These are phyloP conservation scores for Epirrhoe tristata DNA, from an alignment of 2,888 invertebrate species.

Conservation along the genomic window DNA sequence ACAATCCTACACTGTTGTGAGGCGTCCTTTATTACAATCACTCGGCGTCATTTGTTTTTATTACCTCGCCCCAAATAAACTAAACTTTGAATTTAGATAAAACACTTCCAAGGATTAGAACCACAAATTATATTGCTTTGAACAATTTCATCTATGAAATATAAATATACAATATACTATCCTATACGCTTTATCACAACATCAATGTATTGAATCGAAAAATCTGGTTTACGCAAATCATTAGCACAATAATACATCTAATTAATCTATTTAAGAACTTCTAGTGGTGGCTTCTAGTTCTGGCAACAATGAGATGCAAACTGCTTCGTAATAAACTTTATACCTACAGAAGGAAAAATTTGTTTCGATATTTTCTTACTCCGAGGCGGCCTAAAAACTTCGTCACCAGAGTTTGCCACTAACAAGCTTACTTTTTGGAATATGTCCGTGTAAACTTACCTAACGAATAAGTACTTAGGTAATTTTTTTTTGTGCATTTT, in stretches of 20 bases:
- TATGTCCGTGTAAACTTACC: too few species aligned
- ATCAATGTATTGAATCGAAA: not conserved
- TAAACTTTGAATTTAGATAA: conserved; percentile 1
- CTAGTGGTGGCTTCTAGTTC: too few species aligned
- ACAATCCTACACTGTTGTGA: conserved; percentile 25
- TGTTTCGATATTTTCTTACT: conserved; percentile 15
- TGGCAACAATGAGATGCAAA: conserved; percentile 24
- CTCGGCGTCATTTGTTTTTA: conserved; percentile 48
- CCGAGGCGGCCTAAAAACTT: not conserved
- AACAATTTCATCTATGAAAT: too few species aligned
- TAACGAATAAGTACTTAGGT: too few species aligned
- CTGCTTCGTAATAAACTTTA: conserved; percentile 15
- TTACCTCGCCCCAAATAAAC: conserved; percentile 34
- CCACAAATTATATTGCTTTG: too few species aligned
- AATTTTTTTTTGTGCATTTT: too few species aligned
- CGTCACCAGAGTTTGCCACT: too few species aligned
- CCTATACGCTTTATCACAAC: not conserved
- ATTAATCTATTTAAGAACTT: not conserved
- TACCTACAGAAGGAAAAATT: conserved; percentile 4
- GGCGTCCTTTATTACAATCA: conserved; percentile 36
- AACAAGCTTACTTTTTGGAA: too few species aligned
- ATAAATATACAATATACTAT: not conserved
- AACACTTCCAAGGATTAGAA: not conserved
- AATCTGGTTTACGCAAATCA: not conserved
- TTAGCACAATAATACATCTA: not conserved